These are phyloP conservation scores for Tetraneura akinire DNA, from an alignment of 1,140 invertebrate species.

Conservation along the genomic window DNA sequence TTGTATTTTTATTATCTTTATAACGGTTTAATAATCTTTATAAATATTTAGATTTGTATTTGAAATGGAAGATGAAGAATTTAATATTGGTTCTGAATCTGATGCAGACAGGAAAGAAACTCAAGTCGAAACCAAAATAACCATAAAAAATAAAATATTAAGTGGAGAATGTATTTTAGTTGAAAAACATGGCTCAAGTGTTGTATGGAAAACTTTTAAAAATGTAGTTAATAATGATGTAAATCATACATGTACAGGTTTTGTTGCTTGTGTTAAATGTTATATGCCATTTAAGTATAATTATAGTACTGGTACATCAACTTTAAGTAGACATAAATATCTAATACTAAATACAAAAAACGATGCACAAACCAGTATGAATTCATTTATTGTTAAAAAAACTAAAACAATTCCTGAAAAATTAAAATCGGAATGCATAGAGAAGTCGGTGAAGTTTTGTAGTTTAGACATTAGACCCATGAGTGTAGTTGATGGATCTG, in stretches of 20 bases:
- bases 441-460: background rate
- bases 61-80: too few relatives aligned
- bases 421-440: background rate
- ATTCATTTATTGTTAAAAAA: slow-evolving; percentile 6
- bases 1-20: too few relatives aligned
- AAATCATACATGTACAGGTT: background rate
- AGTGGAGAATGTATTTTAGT: too few relatives aligned
- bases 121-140: too few relatives aligned
- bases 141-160: too few relatives aligned
- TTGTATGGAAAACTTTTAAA: too few relatives aligned
- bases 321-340: background rate
- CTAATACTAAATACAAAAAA: background rate
- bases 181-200: too few relatives aligned
- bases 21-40: too few relatives aligned
- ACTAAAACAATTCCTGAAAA: background rate
- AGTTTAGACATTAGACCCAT: background rate
- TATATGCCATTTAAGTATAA: background rate
- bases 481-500: background rate
- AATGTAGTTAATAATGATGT: too few relatives aligned
- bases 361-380: background rate
- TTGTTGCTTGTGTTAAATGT: background rate
- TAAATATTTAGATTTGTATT: too few relatives aligned
- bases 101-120: too few relatives aligned
- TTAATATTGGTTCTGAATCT: too few relatives aligned
- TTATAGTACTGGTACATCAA: background rate